Percentiles rank a stretch among this genome's conserved stretches.
Conservation (phyloP, 2,797 vertebrate genomes). For the Pangasius mekongensis region DNA sequence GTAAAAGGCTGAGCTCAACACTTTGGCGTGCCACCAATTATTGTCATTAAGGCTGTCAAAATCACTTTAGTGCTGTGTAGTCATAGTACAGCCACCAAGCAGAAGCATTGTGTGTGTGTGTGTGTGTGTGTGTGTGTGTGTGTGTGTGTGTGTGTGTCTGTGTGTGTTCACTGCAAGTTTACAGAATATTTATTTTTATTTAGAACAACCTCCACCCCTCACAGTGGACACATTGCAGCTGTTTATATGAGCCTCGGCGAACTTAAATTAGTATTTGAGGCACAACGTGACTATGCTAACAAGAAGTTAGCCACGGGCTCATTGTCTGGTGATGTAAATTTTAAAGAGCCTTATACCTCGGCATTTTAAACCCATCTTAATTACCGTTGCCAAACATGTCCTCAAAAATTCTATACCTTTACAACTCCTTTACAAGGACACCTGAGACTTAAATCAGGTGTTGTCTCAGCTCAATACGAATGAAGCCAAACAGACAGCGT, state of each 20-base stretch:
- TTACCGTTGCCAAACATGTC: constrained; percentile 38
- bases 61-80: constrained; percentile 47
- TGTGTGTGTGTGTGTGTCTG: not conserved
- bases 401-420: constrained; percentile 11
- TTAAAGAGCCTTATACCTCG: constrained; percentile 17
- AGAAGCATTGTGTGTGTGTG: not conserved
- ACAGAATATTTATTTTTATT: constrained; percentile 24
- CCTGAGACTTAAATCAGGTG: constrained; percentile 33
- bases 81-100: constrained; percentile 22
- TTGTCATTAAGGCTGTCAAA: constrained; percentile 58
- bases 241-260: constrained; percentile 12
- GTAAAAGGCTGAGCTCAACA: not conserved
- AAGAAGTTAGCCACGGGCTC: constrained; percentile 21
- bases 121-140: constrained; percentile 7
- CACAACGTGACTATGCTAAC: constrained; percentile 4
- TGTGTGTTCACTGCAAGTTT: not conserved
- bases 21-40: constrained; percentile 48
- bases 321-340: constrained; percentile 31
- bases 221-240: constrained; percentile 13
- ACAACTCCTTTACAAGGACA: constrained; percentile 33
- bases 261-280: constrained; percentile 32
- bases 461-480: constrained; percentile 38
- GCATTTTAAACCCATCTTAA: constrained; percentile 50
- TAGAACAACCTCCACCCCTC: not conserved
- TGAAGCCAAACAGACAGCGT: constrained; percentile 41